Conservation (phyloP, 2,888 invertebrate genomes). For the Ptychoptera contaminata region DNA sequence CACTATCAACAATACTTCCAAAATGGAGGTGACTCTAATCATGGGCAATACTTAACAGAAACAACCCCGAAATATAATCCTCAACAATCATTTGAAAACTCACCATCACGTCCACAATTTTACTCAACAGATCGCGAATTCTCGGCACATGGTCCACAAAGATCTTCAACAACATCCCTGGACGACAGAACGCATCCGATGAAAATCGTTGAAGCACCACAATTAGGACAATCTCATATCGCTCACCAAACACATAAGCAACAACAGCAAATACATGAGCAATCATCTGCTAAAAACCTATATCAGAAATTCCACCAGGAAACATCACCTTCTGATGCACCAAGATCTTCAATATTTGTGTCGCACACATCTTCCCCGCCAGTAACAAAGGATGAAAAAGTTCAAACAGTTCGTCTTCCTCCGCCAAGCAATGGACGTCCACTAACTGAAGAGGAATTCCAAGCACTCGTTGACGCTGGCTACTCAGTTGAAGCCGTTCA, state of each 20-base stretch:
- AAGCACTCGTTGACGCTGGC: slow-evolving; percentile 29
- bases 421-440: slow-evolving; percentile 25
- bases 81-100: too few relatives aligned
- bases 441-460: slow-evolving; percentile 27
- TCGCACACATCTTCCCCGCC: background rate
- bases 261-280: background rate
- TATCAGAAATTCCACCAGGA: background rate
- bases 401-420: slow-evolving; percentile 23
- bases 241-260: slow-evolving; percentile 3
- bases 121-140: too few relatives aligned
- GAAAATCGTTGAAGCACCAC: slow-evolving; percentile 10
- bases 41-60: slow-evolving; percentile 6
- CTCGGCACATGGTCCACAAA: too few relatives aligned
- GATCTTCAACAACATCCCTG: too few relatives aligned
- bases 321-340: slow-evolving; percentile 17
- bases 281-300: background rate
- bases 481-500: slow-evolving; percentile 29
- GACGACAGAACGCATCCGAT: slow-evolving; percentile 6
- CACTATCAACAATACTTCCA: background rate
- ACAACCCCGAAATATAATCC: background rate
- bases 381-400: slow-evolving; percentile 14
- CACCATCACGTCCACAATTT: too few relatives aligned
- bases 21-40: too few relatives aligned
- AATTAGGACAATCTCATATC: slow-evolving; percentile 10
- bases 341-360: slow-evolving; percentile 6